Evolutionary conservation across 2,113 vertebrate genomes (phyloP).

Genomic region (Shinisaurus crocodilurus): DNA sequence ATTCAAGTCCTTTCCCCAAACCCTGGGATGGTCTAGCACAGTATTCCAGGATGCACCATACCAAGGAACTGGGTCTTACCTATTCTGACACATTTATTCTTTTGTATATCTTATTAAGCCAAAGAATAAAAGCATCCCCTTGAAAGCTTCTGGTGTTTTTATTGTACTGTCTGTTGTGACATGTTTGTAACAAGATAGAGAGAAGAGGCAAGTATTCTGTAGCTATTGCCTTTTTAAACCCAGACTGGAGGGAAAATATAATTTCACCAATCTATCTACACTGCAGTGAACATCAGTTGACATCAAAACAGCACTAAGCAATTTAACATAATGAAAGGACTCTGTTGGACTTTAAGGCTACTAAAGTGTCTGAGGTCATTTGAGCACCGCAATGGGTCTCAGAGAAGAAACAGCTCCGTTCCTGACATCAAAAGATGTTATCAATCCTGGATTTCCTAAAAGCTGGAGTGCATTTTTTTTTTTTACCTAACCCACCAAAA

Average conservation of each 20-base stretch:
- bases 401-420: background rate
- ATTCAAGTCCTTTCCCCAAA: background rate
- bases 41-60: background rate
- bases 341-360: constrained; percentile 9
- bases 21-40: background rate
- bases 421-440: constrained; percentile 15
- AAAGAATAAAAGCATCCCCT: too few relatives aligned
- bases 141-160: background rate
- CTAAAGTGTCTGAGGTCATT: constrained; percentile 39
- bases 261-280: constrained; percentile 4
- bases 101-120: background rate
- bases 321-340: constrained; percentile 11
- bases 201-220: background rate
- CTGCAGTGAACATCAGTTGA: background rate
- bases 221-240: constrained; percentile 3
- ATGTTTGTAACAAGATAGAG: background rate
- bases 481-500: constrained; percentile 17
- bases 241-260: constrained; percentile 28
- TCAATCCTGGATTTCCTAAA: constrained; percentile 26
- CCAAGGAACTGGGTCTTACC: background rate
- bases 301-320: constrained; percentile 17
- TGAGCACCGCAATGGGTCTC: background rate
- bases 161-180: background rate
- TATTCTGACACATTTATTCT: background rate
- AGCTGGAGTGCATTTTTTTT: background rate